Evolutionary conservation across 1,140 invertebrate genomes (phyloP).

Genomic region (Brachionus manjavacas): DNA sequence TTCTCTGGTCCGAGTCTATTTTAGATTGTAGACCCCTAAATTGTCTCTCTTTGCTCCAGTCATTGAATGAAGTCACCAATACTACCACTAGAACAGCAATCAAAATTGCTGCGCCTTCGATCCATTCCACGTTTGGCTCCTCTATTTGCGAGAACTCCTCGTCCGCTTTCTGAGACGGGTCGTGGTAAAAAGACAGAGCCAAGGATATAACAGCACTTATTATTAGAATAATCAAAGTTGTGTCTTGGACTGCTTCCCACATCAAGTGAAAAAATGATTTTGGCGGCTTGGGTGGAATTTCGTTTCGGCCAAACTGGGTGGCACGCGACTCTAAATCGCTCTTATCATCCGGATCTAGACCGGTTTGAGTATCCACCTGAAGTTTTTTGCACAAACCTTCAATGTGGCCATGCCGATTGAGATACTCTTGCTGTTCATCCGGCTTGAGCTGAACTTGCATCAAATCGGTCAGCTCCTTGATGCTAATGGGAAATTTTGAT

Average conservation of each 20-base stretch:
- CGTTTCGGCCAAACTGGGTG: constrained; percentile 90
- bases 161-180: background rate
- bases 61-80: constrained; percentile 95
- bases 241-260: constrained; percentile 98
- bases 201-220: constrained; percentile 56
- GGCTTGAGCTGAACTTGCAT: constrained; percentile 23
- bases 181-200: constrained; percentile 55
- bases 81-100: constrained; percentile 96
- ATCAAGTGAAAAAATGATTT: constrained; percentile 97
- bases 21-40: constrained; percentile 91
- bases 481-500: background rate
- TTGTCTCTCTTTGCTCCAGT: constrained; percentile 97
- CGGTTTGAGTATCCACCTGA: constrained; percentile 50
- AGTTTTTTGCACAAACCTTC: constrained; percentile 17
- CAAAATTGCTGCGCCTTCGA: constrained; percentile 93
- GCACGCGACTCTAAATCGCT: constrained; percentile 83
- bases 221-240: constrained; percentile 84
- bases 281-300: constrained; percentile 96
- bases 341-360: constrained; percentile 75
- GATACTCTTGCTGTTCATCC: constrained; percentile 6
- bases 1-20: constrained; percentile 98
- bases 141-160: background rate
- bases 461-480: constrained; percentile 29
- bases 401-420: background rate
- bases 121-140: constrained; percentile 64